Conservation (phyloP, 2,113 vertebrate species). For the Ageneiosus marmoratus region DNA sequence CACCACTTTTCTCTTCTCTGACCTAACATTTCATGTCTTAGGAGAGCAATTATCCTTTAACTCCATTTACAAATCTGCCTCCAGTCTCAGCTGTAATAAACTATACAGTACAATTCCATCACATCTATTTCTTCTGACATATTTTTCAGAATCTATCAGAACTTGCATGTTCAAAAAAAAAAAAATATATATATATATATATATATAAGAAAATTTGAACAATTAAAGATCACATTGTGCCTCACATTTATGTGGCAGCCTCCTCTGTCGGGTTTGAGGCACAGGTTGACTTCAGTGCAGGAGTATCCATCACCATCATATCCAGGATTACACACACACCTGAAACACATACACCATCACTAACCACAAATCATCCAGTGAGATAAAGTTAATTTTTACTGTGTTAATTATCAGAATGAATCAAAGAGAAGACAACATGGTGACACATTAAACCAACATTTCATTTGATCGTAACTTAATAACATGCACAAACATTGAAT, state of each 20-base stretch:
- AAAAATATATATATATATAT: neutral
- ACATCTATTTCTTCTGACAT: neutral
- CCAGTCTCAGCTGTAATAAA: neutral
- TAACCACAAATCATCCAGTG: neutral
- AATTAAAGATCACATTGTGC: too few species aligned
- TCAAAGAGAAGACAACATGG: neutral
- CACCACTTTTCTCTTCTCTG: neutral
- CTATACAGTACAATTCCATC: neutral
- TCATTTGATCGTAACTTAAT: neutral
- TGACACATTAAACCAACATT: neutral
- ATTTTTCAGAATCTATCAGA: neutral
- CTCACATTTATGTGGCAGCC: constrained; percentile 87
- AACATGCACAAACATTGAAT: neutral
- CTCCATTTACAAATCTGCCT: neutral
- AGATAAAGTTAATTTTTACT: neutral
- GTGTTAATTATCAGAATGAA: neutral
- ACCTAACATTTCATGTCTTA: neutral
- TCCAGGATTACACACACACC: constrained; percentile 71
- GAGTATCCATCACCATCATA: constrained; percentile 86
- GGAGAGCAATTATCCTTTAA: neutral
- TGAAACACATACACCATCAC: constrained; percentile 48
- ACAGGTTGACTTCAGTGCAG: constrained; percentile 81
- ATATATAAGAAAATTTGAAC: too few species aligned
- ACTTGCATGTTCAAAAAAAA: too few species aligned
- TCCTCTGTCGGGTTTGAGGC: constrained; percentile 75